Conservation (phyloP, 2,113 vertebrate species). For the Myotis brandtii region DNA sequence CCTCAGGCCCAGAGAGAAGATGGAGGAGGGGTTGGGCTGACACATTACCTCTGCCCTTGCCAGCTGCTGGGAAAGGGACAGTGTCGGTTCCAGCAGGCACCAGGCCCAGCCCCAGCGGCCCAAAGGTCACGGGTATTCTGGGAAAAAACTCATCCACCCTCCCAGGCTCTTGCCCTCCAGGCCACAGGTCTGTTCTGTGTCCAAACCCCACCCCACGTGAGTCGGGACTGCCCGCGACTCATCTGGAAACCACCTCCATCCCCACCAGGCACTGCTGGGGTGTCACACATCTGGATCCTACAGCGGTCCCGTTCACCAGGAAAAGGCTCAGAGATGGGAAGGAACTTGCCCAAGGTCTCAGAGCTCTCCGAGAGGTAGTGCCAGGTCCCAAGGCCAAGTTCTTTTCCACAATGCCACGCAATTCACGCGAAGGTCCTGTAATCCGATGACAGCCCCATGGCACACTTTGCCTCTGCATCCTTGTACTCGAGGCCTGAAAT, state of each 20-base stretch:
- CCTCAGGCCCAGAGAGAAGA: neutral
- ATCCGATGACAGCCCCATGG: accelerated
- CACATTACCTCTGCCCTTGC: neutral
- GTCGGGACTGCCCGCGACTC: neutral
- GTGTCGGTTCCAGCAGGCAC: neutral
- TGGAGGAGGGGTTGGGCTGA: neutral
- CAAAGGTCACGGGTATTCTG: neutral
- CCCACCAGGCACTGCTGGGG: neutral
- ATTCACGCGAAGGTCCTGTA: neutral
- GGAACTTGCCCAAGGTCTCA: neutral
- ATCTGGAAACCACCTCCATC: neutral
- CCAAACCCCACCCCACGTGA: neutral
- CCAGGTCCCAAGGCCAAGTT: neutral
- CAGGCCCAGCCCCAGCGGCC: neutral
- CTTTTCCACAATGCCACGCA: neutral
- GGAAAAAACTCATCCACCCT: neutral
- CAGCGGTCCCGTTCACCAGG: too few species aligned
- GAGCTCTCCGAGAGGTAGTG: neutral
- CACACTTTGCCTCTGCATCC: neutral
- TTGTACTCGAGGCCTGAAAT: neutral
- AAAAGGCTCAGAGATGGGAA: neutral
- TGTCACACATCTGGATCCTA: neutral
- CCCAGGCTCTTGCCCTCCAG: neutral
- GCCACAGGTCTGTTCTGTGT: neutral
- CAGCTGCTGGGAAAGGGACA: neutral